Base-by-base conservation (phyloP, 2,888 invertebrate genomes). In the Catocala sponsa region DNA sequence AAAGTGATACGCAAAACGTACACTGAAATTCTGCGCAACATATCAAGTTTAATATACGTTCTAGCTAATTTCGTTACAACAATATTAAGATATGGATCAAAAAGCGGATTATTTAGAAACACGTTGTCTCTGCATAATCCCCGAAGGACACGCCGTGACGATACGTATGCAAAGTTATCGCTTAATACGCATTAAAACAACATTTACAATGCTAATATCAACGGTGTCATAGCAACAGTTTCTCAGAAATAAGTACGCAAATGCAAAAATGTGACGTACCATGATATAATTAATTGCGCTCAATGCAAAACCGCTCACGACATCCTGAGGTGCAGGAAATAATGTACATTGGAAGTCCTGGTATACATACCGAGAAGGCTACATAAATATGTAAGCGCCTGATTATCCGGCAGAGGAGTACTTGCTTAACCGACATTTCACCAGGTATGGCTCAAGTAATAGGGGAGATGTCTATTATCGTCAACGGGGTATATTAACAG, bases 281-380 rank as follows among this genome's bases (percentile, higher is more conserved):
- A 47, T 44, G 50, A 53, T 55, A 35, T 62, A 69, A 74, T 74
- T 74, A 67, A 76, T 75, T 67, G 47, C 54, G 10, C 59, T 67
- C 61, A 77, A 76, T 69, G 78, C 60, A 51, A 38, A 44, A 43
- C 58, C 52, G 63, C 60, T 77, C 78, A 74, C 71, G 75, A 77
- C 62, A 65, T 57, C 64, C 64, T 63, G 43, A 46, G 13, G 68
- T 62, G 64, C 59, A 68, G 64, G 64, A 56, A 47, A 58, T 59
- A 12, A 12, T 50, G 50, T 50, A 38, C 35, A 9, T 0, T 38
- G 7, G 9, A 38, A 35, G 5, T 6, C n/a, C 1, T 48, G 33
- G 32, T 33, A 25, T 13, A 46, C 46, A 13, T 13, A 46, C 13
- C 12, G 35, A 38, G 35, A 9, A 38, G 9, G 0, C 35, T 6